Base-by-base conservation (phyloP, 2,888 invertebrate genomes). In the Scaptomyza reducta region DNA sequence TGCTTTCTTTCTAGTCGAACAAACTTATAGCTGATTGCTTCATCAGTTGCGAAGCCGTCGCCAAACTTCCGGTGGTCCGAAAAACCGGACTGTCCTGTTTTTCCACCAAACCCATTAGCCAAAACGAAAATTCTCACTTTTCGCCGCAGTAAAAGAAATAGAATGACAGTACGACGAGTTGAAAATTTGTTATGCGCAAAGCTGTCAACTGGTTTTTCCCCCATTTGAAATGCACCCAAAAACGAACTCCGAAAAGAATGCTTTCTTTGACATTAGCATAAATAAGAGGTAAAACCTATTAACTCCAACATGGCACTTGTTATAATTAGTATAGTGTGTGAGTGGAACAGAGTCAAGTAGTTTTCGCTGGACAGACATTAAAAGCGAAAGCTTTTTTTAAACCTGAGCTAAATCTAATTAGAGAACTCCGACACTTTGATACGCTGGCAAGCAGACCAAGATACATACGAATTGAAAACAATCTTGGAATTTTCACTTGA, bases 91-190 rank as follows among this genome's bases (percentile, higher is more conserved):
- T 60, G 69, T 87, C 87, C 87, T 87, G 87, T 89, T 88, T 50
- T 50, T 31, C 25, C 51, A 18, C 72, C 71, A 55, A 55, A 54
- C 54, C 78, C 38, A 62, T 54, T 64, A 56, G 59, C 67, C 51
- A 74, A 74, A 70, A 61, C 53, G 74, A 74, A 88, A 89, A 84
- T 87, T 87, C 89, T 87, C 89, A 88, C 89, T 87, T 87, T 87
- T 82, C 67, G 70, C 80, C 62, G 57, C 59, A 42, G 49, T 46
- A 47, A 54, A 55, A 27, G 45, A 44, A 57, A 49, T 55, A 74
- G 63, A 78, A 79, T 70, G 42, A 70, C 49, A 58, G 44, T 14
- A 1, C 51, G 45, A 46, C 51, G 40, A 59, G 51, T 46, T 42
- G 77, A 66, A 73, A 76, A 76, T 72, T 72, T 35, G 56, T 42